phyloP scores from a whole-genome alignment of 2,888 invertebrate species.

The Disparrhopalites patrizii region DNA sequence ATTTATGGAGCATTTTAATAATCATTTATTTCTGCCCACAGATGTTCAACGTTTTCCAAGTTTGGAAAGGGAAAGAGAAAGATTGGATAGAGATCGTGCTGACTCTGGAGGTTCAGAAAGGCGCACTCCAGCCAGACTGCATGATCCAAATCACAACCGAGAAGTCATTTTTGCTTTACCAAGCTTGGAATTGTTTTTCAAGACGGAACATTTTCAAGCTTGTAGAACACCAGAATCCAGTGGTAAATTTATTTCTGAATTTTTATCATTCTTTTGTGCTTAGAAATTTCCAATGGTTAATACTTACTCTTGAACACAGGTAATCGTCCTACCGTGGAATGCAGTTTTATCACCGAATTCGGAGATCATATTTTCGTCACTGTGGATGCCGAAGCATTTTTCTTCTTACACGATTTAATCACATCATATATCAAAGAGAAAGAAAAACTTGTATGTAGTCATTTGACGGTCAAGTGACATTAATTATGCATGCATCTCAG shows the following conservation, averaged over 20 bases:
- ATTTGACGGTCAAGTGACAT: background rate
- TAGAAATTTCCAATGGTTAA: background rate
- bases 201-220: conserved; percentile 85
- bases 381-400: conserved; percentile 96
- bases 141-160: conserved; percentile 75
- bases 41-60: conserved; percentile 88
- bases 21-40: no score
- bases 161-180: conserved; percentile 97
- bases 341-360: conserved; percentile 97
- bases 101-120: conserved; percentile 52
- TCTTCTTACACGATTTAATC: conserved; percentile 94
- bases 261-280: background rate
- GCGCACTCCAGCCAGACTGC: conserved; percentile 57
- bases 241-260: conserved; percentile 53
- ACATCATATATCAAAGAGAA: conserved; percentile 93
- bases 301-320: conserved; percentile 54
- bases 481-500: no score
- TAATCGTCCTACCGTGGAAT: conserved; percentile 83
- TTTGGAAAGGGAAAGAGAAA: conserved; percentile 67
- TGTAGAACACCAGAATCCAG: conserved; percentile 64
- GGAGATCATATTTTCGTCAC: conserved; percentile 98
- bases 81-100: conserved; percentile 52
- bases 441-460: conserved; percentile 68
- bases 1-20: conserved; percentile 26
- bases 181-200: conserved; percentile 83